A percentile compares a stretch with the other conserved stretches of the same genome.
phyloP scores from a whole-genome alignment of 1,140 invertebrate genomes.

The Yoshiicerus persimilis region DNA sequence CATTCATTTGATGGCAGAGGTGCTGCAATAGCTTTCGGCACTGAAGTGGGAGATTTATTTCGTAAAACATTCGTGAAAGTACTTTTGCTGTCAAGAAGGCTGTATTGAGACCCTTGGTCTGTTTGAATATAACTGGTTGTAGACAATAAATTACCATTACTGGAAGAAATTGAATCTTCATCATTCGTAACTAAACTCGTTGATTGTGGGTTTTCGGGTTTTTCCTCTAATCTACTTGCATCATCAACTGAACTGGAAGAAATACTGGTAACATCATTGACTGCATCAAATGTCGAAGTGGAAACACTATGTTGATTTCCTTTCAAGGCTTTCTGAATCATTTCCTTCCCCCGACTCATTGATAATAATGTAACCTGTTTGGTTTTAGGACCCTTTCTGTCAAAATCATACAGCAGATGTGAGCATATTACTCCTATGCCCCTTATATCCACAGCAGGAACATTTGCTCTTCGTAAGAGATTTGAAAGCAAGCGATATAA shows the following conservation, averaged over 20 bases:
- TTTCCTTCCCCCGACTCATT: neutral
- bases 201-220: neutral
- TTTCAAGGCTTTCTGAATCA: neutral
- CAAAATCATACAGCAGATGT: slow-evolving; percentile 25
- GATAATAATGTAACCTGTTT: neutral
- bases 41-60: neutral
- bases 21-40: neutral
- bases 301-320: neutral
- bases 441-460: neutral
- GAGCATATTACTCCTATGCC: slow-evolving; percentile 24
- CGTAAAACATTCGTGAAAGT: neutral
- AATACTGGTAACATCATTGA: neutral
- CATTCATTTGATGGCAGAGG: neutral
- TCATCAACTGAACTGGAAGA: neutral
- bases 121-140: neutral
- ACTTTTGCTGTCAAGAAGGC: neutral
- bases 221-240: neutral
- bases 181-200: neutral
- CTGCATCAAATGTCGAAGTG: neutral
- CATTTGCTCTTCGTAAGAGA: neutral
- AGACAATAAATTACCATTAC: neutral
- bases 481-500: neutral
- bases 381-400: neutral
- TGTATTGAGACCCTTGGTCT: neutral
- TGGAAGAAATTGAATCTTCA: neutral